Evolutionary conservation across 1,140 invertebrate species (phyloP), one percentile per base, ranked within the genome.

Genomic region (Brachionus plicatilis): DNA sequence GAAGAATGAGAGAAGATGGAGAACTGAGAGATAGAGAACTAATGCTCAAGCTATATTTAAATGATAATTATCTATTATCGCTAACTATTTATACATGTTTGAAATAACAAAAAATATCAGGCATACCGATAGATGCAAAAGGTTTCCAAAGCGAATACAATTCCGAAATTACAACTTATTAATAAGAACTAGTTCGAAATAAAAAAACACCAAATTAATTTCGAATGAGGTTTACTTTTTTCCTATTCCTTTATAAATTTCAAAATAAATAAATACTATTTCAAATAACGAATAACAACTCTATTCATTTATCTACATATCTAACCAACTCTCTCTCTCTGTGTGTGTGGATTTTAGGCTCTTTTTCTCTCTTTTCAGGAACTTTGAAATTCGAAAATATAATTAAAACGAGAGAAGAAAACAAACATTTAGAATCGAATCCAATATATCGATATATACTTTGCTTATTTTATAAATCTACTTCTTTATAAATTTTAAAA

Each of bases 31-130:
- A 68, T 68, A 68, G 66, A 68, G 66, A 68, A 68, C 66, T 68
- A 68, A 17, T 68, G 33, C 68, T 72, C 33, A 72, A 72, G 68
- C 68, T 72, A 37, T 68, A 68, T 68, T 68, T 68, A 72, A 72
- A 72, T 72, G 68, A 72, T 72, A 72, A 72, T 72, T 72, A 72
- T 72, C 68, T 72, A 72, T 72, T 72, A 72, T 72, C 68, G 68
- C 33, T 14, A 72, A 72, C 33, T 72, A 41, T 72, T 41, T 72
- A 72, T 72, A 72, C 68, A 72, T 72, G 68, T 72, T 72, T 72
- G 37, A 72, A 72, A 72, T 72, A 72, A 72, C 68, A 72, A 72
- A 72, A 72, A 72, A 72, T 43, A 41, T 72, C 43, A 72, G 37
- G 68, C 68, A 72, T 72, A 72, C 68, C 37, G 68, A 72, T 72